Conservation (phyloP, 2,888 invertebrate species). For the Mystacides longicornis region DNA sequence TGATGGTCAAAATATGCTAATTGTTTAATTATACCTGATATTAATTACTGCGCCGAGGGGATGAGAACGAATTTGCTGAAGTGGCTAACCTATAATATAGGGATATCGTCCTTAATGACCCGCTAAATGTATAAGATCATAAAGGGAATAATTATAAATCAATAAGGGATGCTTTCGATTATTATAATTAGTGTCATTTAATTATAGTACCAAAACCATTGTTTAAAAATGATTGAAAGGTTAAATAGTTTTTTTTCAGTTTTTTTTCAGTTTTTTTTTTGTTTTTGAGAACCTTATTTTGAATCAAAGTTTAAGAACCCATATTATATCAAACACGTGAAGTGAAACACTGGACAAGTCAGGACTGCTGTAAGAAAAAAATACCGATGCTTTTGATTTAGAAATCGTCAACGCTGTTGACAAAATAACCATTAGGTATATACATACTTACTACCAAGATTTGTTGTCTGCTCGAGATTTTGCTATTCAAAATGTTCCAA, state of each 20-base stretch:
- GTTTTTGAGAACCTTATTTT: no score
- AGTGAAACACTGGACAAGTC: no score
- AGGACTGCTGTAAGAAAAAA: no score
- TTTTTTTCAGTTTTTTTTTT: neutral
- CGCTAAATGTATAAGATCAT: neutral
- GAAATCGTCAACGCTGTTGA: no score
- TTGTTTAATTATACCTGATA: neutral
- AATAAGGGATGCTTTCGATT: neutral
- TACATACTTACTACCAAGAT: no score
- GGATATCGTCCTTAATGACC: neutral
- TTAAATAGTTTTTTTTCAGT: neutral
- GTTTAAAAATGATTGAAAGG: no score
- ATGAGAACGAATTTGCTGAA: neutral
- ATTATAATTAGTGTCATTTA: neutral
- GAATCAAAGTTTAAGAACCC: neutral
- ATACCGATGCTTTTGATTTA: no score
- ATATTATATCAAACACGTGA: no score
- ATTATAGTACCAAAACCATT: no score
- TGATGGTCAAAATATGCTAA: neutral
- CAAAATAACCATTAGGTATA: no score
- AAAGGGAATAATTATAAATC: neutral
- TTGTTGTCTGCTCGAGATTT: no score
- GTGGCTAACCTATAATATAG: neutral
- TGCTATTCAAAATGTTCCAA: no score
- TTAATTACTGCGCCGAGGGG: neutral